These are phyloP conservation scores for Alaudala cheleensis DNA, from an alignment of 2,113 vertebrate genomes.

Conservation along the genomic window DNA sequence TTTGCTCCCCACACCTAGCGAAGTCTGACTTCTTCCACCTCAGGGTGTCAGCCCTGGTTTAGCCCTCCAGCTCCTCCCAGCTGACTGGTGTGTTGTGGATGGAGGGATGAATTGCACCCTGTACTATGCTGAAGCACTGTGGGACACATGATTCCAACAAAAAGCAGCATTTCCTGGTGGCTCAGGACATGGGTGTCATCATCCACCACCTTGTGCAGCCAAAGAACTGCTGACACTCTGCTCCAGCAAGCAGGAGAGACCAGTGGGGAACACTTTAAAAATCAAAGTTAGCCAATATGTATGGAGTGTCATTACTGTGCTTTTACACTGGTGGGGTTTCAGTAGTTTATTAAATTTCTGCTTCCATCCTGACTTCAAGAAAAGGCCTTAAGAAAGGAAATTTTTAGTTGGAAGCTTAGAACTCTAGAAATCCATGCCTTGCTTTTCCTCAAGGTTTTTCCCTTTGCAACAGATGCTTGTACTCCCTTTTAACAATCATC, in stretches of 20 bases:
- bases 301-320: neutral
- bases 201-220: neutral
- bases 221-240: neutral
- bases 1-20: neutral
- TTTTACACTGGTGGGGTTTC: neutral
- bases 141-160: neutral
- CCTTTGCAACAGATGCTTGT: neutral
- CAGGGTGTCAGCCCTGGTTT: neutral
- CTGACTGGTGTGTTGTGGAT: neutral
- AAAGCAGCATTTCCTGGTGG: neutral
- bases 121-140: fast-evolving
- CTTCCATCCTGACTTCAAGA: neutral
- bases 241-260: neutral
- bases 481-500: neutral
- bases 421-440: neutral
- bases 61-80: neutral
- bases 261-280: neutral
- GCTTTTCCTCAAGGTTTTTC: neutral
- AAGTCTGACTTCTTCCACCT: neutral
- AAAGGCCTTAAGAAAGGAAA: neutral
- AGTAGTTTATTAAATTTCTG: neutral
- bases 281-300: neutral
- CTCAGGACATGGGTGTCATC: neutral
- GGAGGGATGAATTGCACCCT: neutral
- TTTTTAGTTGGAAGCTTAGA: neutral